Base-by-base conservation (phyloP, 2,797 vertebrate genomes). In the Microhierax caerulescens region DNA sequence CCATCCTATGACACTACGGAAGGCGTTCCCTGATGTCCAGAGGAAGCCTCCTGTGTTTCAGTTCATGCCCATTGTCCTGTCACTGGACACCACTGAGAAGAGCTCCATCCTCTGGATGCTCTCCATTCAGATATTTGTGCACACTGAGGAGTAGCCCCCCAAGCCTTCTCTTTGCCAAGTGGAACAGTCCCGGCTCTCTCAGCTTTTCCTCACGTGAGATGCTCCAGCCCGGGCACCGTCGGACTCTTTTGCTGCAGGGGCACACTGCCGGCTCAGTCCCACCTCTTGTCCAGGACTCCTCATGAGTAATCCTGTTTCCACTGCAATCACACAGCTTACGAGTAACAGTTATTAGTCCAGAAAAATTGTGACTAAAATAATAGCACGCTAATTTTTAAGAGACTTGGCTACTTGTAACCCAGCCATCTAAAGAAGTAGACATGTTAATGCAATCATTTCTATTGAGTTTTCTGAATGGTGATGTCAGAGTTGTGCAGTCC, bases 391-490 rank as follows among this genome's bases (percentile, higher is more conserved):
- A 94, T 94, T 86, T 92, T 70, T 67, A 91, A 75, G 39, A 76
- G 63, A 87, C 15, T 68, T 70, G 81, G 9, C 32, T 86, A 6
- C 79, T 59, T 81, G 85, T 92, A 95, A 75, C 39, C 28, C 50
- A 88, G 50, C 13, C 61, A 86, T 23, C 48, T 78, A 63, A 78
- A 95, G 76, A 65, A 48, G 67, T 34, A 51, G 39, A 76, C 4
- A 47, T 84, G 47, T 22, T 86, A 88, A 93, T 56, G 77, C 70
- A 91, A 88, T 92, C 28, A 93, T 90, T 85, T 85, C 82, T 88
- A 85, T 75, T 88, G 88, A 95, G 43, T 45, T 93, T 91, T 88
- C 54, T 94, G 76, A 90, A 94, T 69, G 72, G 47, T 27, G 37
- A 2, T 54, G 82, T 28, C 53, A 41, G 36, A 91, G 11, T 32